Evolutionary conservation across 1,140 invertebrate genomes (phyloP).

Genomic region (Drusus annulatus): DNA sequence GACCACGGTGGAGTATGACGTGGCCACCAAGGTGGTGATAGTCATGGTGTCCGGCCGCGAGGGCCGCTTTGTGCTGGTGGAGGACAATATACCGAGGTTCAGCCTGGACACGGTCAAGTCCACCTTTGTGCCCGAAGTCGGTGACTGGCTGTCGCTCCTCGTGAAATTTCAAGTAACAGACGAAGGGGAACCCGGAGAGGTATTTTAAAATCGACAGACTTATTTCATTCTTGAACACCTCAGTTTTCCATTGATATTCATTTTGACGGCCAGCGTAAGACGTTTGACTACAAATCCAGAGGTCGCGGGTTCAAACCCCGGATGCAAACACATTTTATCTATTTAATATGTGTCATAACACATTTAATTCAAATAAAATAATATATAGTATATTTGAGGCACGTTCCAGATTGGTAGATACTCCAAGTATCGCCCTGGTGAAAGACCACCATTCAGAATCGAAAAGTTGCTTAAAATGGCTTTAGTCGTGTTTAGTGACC

Average conservation of each 20-base stretch:
- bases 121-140: slow-evolving; percentile 71
- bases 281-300: too few species aligned
- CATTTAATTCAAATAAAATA: too few species aligned
- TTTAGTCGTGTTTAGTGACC: too few species aligned
- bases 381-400: too few species aligned
- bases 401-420: too few species aligned
- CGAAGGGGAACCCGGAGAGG: slow-evolving; percentile 64
- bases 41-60: slow-evolving; percentile 71
- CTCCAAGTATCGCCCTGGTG: too few species aligned
- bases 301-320: too few species aligned
- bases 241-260: neutral
- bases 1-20: slow-evolving; percentile 63
- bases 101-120: slow-evolving; percentile 71
- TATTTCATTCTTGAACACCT: neutral
- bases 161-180: slow-evolving; percentile 71
- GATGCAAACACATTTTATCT: too few species aligned
- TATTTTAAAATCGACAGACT: neutral
- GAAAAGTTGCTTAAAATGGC: too few species aligned
- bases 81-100: slow-evolving; percentile 70
- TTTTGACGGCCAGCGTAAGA: too few species aligned
- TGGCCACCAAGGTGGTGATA: slow-evolving; percentile 68
- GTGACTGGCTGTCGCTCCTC: slow-evolving; percentile 77
- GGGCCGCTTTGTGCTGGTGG: slow-evolving; percentile 69
- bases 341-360: too few species aligned
- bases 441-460: too few species aligned